Percentiles rank a stretch among this genome's conserved stretches.
Conservation (phyloP, 2,797 vertebrate species). For the Urosaurus nigricauda region DNA sequence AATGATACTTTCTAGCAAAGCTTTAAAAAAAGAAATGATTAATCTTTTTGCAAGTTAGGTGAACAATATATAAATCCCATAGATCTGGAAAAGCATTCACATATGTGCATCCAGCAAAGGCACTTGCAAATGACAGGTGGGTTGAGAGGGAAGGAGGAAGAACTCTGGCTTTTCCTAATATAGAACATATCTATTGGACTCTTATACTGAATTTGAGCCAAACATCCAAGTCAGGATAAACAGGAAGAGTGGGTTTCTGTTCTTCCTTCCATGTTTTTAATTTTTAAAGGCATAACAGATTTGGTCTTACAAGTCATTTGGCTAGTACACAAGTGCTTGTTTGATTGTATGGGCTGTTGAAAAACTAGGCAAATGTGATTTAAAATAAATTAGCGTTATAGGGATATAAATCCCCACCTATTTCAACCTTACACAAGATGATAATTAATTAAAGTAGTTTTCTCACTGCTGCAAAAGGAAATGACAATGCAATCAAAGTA, state of each 20-base stretch:
- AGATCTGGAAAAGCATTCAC: background rate
- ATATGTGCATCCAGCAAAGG: background rate
- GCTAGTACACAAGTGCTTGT: background rate
- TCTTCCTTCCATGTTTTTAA: background rate
- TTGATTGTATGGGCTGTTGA: background rate
- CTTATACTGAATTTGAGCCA: background rate
- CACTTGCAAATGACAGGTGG: background rate
- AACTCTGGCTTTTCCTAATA: background rate
- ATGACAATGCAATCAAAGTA: too few species aligned
- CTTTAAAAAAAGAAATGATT: background rate
- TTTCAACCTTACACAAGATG: too few species aligned
- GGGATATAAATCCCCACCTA: too few species aligned
- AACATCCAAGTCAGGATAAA: background rate
- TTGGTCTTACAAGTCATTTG: background rate
- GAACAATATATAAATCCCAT: background rate
- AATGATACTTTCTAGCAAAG: background rate
- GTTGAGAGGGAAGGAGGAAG: too few species aligned
- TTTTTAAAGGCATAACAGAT: background rate
- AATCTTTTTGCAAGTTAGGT: too few species aligned
- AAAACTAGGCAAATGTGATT: background rate
- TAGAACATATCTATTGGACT: background rate
- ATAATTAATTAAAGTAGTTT: too few species aligned
- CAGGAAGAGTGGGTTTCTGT: too few species aligned
- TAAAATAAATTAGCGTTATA: background rate
- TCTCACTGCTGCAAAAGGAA: too few species aligned